Base-by-base conservation (phyloP, 2,797 vertebrate species). In the Naso thynnoides region DNA sequence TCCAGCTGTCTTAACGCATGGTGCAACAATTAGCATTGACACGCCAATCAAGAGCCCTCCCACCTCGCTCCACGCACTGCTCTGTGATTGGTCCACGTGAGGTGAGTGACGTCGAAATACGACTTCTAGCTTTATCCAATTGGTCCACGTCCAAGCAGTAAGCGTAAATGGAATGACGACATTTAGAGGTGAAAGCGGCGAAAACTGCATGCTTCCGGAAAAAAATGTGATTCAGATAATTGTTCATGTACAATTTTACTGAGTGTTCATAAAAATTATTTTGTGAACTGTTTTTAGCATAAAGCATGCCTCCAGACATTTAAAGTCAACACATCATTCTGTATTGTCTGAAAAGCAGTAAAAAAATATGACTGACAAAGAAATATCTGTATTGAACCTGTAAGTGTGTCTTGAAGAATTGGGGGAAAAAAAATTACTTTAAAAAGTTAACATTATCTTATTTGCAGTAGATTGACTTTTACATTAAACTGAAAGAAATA, bases 11-110 rank as follows among this genome's bases (percentile, higher is more conserved):
- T 73, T 79, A 23, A 73, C 3, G 4, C 10, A 4, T 19, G 3
- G 18, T 26, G 47, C 63, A 62, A 70, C 47, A 57, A 57, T 42
- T 27, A 73, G 61, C 70, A 24, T 45, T 79, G 66, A 80, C 55
- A 57, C 36, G 58, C 39, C 47, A 66, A 8, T 13, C 26, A 24
- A 18, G 26, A 47, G 2, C 81, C 90, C 86, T 82, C 92, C 93
- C 65, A 79, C n/a, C 36, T 19, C 2, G 1, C 23, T 66, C 83
- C 77, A 88, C 92, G 91, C 82, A 81, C 63, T 75, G 57, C 33
- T 0, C 44, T n/a, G 8, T 84, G 89, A 94, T 95, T 93, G 92
- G 94, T 92, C 92, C 93, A 94, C 94, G 95, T 93, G 69, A 80
- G 27, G 55, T 66, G 60, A 85, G 78, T 38, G 76, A 84, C 63